phyloP scores from a whole-genome alignment of 2,888 invertebrate genomes.

The Heliconius aoede region DNA sequence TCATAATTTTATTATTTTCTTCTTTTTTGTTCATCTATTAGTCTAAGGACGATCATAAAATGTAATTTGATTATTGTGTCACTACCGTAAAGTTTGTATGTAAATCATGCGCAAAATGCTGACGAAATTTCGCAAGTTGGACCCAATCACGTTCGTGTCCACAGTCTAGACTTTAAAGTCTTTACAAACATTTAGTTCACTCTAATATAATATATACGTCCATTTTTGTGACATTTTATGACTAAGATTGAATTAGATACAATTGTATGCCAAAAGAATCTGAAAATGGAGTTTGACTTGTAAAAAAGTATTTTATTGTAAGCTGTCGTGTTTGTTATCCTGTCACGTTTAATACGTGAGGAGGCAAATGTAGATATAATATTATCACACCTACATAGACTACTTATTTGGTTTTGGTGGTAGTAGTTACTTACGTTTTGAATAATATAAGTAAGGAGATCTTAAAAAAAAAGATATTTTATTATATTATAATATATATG shows the following conservation, averaged over 20 bases:
- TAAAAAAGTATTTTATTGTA: slow-evolving; percentile 44
- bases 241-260: slow-evolving; percentile 46
- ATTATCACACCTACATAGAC: slow-evolving; percentile 16
- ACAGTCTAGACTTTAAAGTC: slow-evolving; percentile 21
- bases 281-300: slow-evolving; percentile 38
- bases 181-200: neutral
- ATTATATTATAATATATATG: too few species aligned
- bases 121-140: slow-evolving; percentile 7
- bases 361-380: slow-evolving; percentile 13
- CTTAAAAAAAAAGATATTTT: too few species aligned
- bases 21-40: neutral
- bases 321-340: slow-evolving; percentile 41
- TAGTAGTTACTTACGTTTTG: neutral
- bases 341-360: slow-evolving; percentile 43
- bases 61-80: neutral
- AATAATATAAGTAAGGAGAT: neutral
- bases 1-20: neutral
- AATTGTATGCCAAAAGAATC: slow-evolving; percentile 46
- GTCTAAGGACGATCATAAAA: neutral
- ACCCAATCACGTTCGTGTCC: slow-evolving; percentile 20
- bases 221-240: slow-evolving; percentile 40
- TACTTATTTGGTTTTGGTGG: slow-evolving; percentile 6
- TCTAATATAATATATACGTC: slow-evolving; percentile 23
- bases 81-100: slow-evolving; percentile 26
- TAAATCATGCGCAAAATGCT: slow-evolving; percentile 20